Evolutionary conservation across 1,140 invertebrate species (phyloP), one percentile per base, ranked within the genome.

Genomic region (Bombus haemorrhoidalis): DNA sequence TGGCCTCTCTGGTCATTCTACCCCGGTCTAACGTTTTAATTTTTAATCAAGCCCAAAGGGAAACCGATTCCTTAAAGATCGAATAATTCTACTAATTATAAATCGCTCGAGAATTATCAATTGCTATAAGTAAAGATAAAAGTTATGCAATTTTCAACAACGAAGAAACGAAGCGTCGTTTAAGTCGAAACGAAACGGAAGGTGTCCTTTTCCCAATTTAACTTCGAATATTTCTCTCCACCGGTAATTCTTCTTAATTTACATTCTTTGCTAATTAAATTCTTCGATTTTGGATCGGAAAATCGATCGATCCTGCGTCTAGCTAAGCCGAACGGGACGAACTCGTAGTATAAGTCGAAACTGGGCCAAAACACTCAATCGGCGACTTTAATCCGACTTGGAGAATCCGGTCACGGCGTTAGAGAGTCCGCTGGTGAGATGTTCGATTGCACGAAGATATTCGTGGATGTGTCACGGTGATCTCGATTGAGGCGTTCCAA

Each of bases 301-400:
- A 89, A 91, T 89, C 91, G 86, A 91, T 85, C 88, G 80, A 82
- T 64, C 5, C 47, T 53, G 47, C 47, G 87, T 83, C 86, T 91
- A 92, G 92, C 90, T 90, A 89, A 90, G 75, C 75, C 84, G 77
- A 90, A 89, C 92, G 91, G 87, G 91, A 94, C 93, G 85, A 92
- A 93, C 86, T 79, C 84, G 90, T 86, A 90, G 89, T 88, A 90
- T 87, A 88, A 87, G 74, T 76, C 85, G 89, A 94, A 94, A 94
- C 93, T 94, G 91, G 92, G 91, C 90, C 93, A 93, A 93, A 94
- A 93, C 92, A 92, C 91, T 91, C 85, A 90, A 87, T 87, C 91
- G 91, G 66, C 85, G 86, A 84, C 75, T 88, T 84, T 39, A 74
- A 86, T 86, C 76, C 75, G 87, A 73, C 83, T 75, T 43, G 39